Percentiles rank a stretch among this genome's conserved stretches.
These are phyloP conservation scores for Carollia perspicillata DNA, from an alignment of 2,113 vertebrate genomes.

Conservation along the genomic window DNA sequence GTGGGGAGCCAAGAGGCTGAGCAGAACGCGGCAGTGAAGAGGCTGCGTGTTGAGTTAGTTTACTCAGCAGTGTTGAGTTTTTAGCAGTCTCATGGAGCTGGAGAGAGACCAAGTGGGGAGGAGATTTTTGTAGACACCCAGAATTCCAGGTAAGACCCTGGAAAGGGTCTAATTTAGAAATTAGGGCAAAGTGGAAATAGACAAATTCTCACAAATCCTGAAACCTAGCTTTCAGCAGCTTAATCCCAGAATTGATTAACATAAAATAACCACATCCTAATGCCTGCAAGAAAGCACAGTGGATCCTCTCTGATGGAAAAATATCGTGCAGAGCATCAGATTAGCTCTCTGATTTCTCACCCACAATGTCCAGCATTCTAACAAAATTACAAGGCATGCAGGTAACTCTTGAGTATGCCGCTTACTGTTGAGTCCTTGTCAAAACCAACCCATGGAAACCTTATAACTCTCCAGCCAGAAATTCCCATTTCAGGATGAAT, in stretches of 20 bases:
- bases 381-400: background rate
- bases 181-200: background rate
- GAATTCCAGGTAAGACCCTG: background rate
- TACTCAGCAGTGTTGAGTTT: background rate
- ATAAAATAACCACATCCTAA: background rate
- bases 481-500: background rate
- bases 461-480: background rate
- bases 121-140: background rate
- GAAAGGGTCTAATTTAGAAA: background rate
- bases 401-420: background rate
- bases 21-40: background rate
- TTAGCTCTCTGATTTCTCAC: background rate
- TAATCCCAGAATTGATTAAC: background rate
- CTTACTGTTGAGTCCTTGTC: background rate
- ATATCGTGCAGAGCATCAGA: background rate
- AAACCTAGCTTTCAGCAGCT: background rate
- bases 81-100: background rate
- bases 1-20: background rate
- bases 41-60: background rate
- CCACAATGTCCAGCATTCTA: background rate
- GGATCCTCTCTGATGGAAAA: conserved; percentile 24
- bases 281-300: conserved; percentile 4
- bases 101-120: background rate
- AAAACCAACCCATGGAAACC: background rate
- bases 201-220: background rate